A percentile compares a stretch with the other conserved stretches of the same genome.
phyloP scores from a whole-genome alignment of 2,888 invertebrate species.

The Iselma pallidipennis region DNA sequence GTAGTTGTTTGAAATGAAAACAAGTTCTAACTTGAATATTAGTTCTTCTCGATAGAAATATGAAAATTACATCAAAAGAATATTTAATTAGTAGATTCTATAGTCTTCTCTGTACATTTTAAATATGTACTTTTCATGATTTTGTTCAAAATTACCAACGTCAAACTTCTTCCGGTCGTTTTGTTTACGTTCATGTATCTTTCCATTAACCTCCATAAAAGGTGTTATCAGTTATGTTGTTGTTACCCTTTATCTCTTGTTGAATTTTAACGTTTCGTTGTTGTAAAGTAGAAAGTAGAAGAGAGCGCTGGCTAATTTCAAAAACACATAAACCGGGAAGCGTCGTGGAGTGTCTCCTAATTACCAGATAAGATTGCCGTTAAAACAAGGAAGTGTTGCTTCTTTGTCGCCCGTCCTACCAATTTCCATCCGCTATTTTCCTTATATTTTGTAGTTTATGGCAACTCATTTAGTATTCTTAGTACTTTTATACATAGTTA shows the following conservation, averaged over 20 bases:
- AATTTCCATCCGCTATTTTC: slow-evolving; percentile 29
- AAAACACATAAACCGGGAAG: slow-evolving; percentile 44
- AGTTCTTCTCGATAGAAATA: not conserved
- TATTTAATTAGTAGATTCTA: not conserved
- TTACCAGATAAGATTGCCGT: slow-evolving; percentile 48
- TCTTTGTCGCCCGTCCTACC: slow-evolving; percentile 39
- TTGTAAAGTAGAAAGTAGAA: slow-evolving; percentile 34
- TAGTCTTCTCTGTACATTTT: no score
- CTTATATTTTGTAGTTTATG: slow-evolving; percentile 28
- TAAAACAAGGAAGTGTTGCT: slow-evolving; percentile 39
- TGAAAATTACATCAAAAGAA: not conserved
- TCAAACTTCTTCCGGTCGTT: not conserved
- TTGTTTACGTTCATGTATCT: slow-evolving; percentile 26
- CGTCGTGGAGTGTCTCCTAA: slow-evolving; percentile 43
- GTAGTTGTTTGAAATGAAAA: not conserved
- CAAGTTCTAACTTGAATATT: not conserved
- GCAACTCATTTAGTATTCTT: slow-evolving; percentile 36
- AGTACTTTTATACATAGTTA: slow-evolving; percentile 31
- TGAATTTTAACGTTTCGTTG: slow-evolving; percentile 20
- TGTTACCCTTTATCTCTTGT: slow-evolving; percentile 25
- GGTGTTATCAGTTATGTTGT: slow-evolving; percentile 27
- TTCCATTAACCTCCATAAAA: slow-evolving; percentile 28
- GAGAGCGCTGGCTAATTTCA: slow-evolving; percentile 45
- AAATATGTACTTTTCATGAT: no score
- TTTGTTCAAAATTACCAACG: not conserved